Conservation (phyloP, 2,888 invertebrate species). For the Sussaba pulchella region DNA sequence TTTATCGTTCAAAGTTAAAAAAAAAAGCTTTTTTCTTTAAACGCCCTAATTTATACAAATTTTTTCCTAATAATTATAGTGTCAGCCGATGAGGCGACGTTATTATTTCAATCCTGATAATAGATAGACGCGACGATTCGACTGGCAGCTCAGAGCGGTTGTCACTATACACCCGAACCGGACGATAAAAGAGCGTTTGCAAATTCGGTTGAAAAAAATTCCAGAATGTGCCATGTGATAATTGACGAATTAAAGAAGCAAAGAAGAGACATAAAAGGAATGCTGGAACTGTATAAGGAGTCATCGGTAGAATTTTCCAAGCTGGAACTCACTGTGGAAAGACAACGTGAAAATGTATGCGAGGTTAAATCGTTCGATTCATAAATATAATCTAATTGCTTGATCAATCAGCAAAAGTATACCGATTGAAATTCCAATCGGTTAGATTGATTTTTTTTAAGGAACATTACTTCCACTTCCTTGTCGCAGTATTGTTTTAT, state of each 20-base stretch:
- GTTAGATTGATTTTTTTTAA: neutral
- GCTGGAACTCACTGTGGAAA: constrained; percentile 39
- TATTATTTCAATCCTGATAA: constrained; percentile 30
- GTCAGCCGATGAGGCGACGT: neutral
- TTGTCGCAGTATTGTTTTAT: constrained; percentile 20
- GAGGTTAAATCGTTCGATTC: too few species aligned
- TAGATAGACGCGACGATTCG: constrained; percentile 50
- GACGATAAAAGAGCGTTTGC: constrained; percentile 56
- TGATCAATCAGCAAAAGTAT: constrained; percentile 3
- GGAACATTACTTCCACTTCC: neutral
- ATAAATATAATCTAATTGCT: too few species aligned
- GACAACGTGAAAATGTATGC: constrained; percentile 45
- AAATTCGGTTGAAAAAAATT: constrained; percentile 60
- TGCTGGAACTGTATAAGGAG: constrained; percentile 51
- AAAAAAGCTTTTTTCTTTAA: too few species aligned
- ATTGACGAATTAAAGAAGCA: constrained; percentile 63
- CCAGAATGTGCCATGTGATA: constrained; percentile 51
- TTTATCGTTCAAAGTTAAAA: too few species aligned
- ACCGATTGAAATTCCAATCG: neutral
- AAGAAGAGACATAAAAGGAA: constrained; percentile 61
- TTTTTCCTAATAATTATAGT: too few species aligned
- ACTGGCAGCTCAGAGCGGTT: constrained; percentile 17
- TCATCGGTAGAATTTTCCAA: constrained; percentile 47
- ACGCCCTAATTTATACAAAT: too few species aligned
- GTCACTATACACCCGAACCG: constrained; percentile 40